Evolutionary conservation across 2,113 vertebrate species (phyloP), one percentile per base, ranked within the genome.

Genomic region (Lasiurus cinereus): DNA sequence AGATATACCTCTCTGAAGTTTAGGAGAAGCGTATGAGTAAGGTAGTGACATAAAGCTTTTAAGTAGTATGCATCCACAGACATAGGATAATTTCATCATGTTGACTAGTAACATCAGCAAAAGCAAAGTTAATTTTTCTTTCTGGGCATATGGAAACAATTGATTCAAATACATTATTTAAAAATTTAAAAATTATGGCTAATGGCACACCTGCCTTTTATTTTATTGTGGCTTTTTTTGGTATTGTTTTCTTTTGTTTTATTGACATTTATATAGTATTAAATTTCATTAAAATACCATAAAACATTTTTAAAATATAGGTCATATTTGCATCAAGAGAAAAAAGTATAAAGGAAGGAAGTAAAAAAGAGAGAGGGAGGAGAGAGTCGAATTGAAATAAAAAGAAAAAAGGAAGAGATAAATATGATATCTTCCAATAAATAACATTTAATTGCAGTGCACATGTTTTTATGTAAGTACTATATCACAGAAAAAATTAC

Each of bases 401-500:
- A 64, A 76, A 39, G 39, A 43, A n/a, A 70, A 73, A 73, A 46
- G 6, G 3, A 54, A 78, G 33, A 43, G 21, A 33, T 3, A 73
- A 82, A 74, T 79, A 52, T 77, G 5, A 29, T 52, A 73, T 92
- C 92, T 46, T 86, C 8, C 27, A 77, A 74, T 80, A 80, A 95
- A 43, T 94, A 92, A 64, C 39, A 59, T 79, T 93, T 92, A 91
- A 92, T 94, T 92, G 78, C 39, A 46, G 52, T 59, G 64, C 52
- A 67, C 59, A 67, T 92, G 29, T 88, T 97, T 96, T 74, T 67
- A 15, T 88, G 95, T 80, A 93, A 83, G 52, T 83, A 83, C 48
- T 86, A 5, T 24, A 76, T 64, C 82, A 93, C 88, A 89, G 93
- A 69, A 93, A 94, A 91, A 50, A 69, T 54, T 70, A 94, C 10